Conservation (phyloP, 2,113 vertebrate species). For the Mormoops blainvillei region DNA sequence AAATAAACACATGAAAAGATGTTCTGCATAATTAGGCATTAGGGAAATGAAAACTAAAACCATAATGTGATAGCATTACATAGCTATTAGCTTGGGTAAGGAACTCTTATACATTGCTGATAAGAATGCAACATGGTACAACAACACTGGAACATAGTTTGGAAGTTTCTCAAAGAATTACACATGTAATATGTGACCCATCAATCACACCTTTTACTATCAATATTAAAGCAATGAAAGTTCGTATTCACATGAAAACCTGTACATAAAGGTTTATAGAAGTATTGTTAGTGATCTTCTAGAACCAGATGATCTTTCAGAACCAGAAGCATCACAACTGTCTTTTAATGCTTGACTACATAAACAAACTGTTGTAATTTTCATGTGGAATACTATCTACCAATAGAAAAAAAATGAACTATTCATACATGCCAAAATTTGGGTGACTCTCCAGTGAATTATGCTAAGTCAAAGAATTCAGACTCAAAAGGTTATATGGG, state of each 20-base stretch:
- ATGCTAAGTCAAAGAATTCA: background rate
- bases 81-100: background rate
- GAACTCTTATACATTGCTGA: background rate
- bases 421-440: background rate
- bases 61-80: background rate
- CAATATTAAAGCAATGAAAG: background rate
- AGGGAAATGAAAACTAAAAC: background rate
- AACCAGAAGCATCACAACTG: background rate
- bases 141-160: background rate
- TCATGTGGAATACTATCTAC: background rate
- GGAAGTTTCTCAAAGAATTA: background rate
- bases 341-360: background rate
- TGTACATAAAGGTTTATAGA: background rate
- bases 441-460: background rate
- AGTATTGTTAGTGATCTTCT: background rate
- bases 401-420: background rate
- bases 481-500: background rate
- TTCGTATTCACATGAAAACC: background rate
- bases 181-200: background rate
- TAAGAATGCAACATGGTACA: background rate
- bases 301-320: background rate
- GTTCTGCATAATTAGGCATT: background rate
- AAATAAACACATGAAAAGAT: too few relatives aligned
- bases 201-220: background rate
- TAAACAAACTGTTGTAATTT: background rate